Evolutionary conservation across 2,797 vertebrate genomes (phyloP).

Genomic region (Knipowitschia caucasica): DNA sequence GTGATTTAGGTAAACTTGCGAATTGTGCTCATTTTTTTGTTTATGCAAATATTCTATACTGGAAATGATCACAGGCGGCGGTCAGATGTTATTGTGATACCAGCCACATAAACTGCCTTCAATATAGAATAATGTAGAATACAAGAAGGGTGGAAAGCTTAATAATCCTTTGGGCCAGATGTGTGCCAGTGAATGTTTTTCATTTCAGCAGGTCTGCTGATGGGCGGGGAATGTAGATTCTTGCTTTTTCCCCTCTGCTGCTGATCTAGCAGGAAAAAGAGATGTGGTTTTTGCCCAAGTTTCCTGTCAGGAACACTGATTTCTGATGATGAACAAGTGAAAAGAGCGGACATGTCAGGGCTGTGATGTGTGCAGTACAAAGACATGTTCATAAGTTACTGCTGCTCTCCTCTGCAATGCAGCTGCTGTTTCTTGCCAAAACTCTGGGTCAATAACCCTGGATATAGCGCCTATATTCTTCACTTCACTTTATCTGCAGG

Average conservation of each 20-base stretch:
- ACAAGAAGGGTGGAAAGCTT: background rate
- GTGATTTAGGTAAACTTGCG: too few species aligned
- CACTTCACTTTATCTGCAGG: background rate
- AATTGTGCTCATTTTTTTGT: too few species aligned
- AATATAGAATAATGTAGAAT: background rate
- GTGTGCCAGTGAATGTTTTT: constrained; percentile 47
- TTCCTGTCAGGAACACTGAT: constrained; percentile 74
- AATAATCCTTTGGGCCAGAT: background rate
- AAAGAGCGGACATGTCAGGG: constrained; percentile 26
- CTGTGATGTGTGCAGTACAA: background rate
- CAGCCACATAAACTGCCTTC: background rate
- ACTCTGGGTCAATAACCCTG: constrained; percentile 59
- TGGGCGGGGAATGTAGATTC: constrained; percentile 50
- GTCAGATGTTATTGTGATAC: too few species aligned
- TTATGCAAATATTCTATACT: too few species aligned
- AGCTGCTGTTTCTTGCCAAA: constrained; percentile 62
- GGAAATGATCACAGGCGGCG: too few species aligned
- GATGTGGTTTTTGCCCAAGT: constrained; percentile 65
- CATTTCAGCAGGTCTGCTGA: constrained; percentile 38
- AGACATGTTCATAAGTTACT: too few species aligned
- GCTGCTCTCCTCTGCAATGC: constrained; percentile 63
- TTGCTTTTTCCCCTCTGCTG: constrained; percentile 54
- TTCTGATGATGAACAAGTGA: constrained; percentile 40
- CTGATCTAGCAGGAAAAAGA: constrained; percentile 79
- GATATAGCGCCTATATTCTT: constrained; percentile 49